Conservation (phyloP, 2,797 vertebrate species). For the Pyrocephalus nanus region DNA sequence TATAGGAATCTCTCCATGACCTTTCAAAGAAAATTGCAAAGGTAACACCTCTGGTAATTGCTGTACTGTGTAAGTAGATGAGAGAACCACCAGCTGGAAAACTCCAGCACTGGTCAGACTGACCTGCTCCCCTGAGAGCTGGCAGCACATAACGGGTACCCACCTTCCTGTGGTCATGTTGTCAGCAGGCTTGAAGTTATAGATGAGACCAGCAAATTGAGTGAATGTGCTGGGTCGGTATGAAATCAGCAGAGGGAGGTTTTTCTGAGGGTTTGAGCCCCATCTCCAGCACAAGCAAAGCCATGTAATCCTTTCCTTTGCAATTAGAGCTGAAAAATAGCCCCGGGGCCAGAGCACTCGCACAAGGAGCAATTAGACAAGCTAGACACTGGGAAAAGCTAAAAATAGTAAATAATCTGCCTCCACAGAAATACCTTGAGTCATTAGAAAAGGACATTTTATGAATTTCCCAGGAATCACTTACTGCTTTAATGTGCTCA, state of each 20-base stretch:
- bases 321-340: slow-evolving; percentile 41
- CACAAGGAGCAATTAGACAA: slow-evolving; percentile 23
- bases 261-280: background rate
- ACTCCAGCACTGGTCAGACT: background rate
- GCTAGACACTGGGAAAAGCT: slow-evolving; percentile 27
- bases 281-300: slow-evolving; percentile 6
- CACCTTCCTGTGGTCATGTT: background rate
- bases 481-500: background rate
- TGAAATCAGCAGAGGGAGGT: background rate
- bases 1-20: background rate
- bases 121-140: background rate
- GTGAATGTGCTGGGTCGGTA: background rate
- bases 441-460: background rate
- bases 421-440: slow-evolving; percentile 24
- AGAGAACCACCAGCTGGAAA: background rate
- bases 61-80: background rate
- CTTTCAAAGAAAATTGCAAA: background rate
- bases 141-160: background rate
- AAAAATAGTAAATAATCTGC: slow-evolving; percentile 52
- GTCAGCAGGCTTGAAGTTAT: background rate
- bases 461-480: background rate
- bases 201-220: background rate
- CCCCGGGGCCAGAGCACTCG: background rate
- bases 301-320: slow-evolving; percentile 16
- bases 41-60: background rate